A percentile compares a stretch with the other conserved stretches of the same genome.
Evolutionary conservation across 2,113 vertebrate genomes (phyloP).

Genomic region (Syrrhaptes paradoxus): DNA sequence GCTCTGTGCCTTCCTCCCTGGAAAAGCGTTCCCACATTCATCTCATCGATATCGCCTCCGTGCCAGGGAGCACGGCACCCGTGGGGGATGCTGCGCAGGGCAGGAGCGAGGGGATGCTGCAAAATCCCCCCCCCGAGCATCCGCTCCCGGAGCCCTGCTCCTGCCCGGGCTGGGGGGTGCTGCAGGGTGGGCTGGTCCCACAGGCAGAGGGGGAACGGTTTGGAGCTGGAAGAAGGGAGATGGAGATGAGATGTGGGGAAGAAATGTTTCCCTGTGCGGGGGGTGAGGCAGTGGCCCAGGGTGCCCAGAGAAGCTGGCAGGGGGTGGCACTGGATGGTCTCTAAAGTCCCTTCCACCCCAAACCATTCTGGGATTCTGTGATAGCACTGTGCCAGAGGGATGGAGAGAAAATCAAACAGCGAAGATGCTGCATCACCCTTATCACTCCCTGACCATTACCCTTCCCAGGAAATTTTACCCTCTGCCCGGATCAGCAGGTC

Average conservation of each 20-base stretch:
- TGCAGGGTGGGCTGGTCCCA: background rate
- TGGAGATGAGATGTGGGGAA: too few relatives aligned
- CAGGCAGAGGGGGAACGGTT: background rate
- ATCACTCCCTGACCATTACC: background rate
- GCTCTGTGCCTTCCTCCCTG: background rate
- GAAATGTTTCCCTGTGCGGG: too few relatives aligned
- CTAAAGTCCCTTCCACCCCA: too few relatives aligned
- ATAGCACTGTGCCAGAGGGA: accelerated
- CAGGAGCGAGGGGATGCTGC: background rate
- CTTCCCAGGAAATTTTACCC: accelerated
- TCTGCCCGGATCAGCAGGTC: accelerated
- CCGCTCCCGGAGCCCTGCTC: accelerated
- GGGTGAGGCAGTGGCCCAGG: too few relatives aligned
- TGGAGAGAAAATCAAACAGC: too few relatives aligned
- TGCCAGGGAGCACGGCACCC: background rate
- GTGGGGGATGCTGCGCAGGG: background rate
- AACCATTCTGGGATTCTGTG: too few relatives aligned
- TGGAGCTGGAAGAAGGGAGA: too few relatives aligned
- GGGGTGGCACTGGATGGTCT: too few relatives aligned
- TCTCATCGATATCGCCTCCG: background rate
- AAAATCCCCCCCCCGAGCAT: background rate
- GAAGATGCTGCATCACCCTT: background rate
- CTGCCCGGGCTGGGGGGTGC: background rate
- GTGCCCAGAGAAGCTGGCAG: too few relatives aligned
- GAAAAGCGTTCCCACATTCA: background rate